phyloP scores from a whole-genome alignment of 2,888 invertebrate species.

The Tetramorium bicarinatum region DNA sequence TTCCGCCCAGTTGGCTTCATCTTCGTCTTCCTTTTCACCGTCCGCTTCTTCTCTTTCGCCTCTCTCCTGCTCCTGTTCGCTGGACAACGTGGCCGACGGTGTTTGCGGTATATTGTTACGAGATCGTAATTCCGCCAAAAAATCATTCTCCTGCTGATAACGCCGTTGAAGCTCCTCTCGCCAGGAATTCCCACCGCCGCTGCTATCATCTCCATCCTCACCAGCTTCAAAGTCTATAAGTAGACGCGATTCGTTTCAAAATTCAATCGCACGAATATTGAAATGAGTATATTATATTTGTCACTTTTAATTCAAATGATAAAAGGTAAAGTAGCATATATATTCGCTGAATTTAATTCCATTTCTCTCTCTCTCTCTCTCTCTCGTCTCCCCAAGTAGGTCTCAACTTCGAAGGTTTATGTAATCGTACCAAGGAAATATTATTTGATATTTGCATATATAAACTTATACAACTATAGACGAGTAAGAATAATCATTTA shows the following conservation, averaged over 20 bases:
- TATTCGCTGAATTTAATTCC: conserved; percentile 34
- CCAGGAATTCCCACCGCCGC: conserved; percentile 87
- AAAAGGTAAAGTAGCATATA: conserved; percentile 32
- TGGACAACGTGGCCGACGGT: conserved; percentile 80
- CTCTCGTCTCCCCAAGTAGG: not conserved
- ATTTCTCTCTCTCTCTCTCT: not conserved
- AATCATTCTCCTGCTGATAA: conserved; percentile 88
- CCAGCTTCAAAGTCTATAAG: conserved; percentile 91
- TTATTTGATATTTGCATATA: conserved; percentile 21
- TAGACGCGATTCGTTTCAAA: conserved; percentile 55
- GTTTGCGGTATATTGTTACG: conserved; percentile 85
- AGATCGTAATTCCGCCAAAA: conserved; percentile 88
- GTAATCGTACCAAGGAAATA: conserved; percentile 2
- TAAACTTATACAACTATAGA: conserved; percentile 31
- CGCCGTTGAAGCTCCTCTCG: conserved; percentile 88
- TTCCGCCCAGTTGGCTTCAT: conserved; percentile 89
- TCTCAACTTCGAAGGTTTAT: conserved; percentile 21
- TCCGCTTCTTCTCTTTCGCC: conserved; percentile 87
- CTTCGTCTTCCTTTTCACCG: conserved; percentile 85
- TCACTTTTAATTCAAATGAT: conserved; percentile 5
- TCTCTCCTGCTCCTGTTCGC: conserved; percentile 80
- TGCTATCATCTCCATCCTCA: conserved; percentile 89
- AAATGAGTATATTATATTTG: conserved; percentile 18
- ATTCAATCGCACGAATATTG: not conserved
- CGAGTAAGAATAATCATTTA: conserved; percentile 35